Evolutionary conservation across 2,113 vertebrate genomes (phyloP).

Genomic region (Oncorhynchus kisutch): DNA sequence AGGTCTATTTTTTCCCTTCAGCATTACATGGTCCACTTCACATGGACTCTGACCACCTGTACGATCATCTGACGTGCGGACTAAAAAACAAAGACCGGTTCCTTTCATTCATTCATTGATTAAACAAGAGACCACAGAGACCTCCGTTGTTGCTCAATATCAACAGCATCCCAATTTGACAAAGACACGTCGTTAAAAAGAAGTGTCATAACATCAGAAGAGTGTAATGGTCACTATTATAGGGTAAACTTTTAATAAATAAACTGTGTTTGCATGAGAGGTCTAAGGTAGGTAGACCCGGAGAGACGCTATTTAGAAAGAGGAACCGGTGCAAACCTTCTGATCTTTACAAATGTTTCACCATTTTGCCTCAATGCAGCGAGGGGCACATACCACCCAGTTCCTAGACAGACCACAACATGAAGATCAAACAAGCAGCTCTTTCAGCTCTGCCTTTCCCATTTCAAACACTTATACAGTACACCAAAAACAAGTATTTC

Average conservation of each 20-base stretch:
- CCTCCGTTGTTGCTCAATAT: slow-evolving; percentile 14
- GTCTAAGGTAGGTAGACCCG: slow-evolving; percentile 31
- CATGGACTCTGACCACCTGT: slow-evolving; percentile 12
- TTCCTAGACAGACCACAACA: slow-evolving; percentile 39
- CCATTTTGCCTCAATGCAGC: slow-evolving; percentile 30
- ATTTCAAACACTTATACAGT: slow-evolving; percentile 71
- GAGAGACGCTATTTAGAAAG: slow-evolving; percentile 1
- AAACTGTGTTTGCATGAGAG: slow-evolving; percentile 35
- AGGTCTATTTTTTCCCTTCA: slow-evolving; percentile 29
- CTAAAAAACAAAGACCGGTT: neutral
- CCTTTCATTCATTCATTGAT: slow-evolving; percentile 4
- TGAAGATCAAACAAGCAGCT: slow-evolving; percentile 56
- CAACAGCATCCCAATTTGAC: slow-evolving; percentile 48
- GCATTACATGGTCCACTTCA: slow-evolving; percentile 4
- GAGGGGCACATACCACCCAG: slow-evolving; percentile 23
- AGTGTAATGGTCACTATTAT: slow-evolving; percentile 42
- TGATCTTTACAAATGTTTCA: slow-evolving; percentile 23
- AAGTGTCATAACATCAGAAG: slow-evolving; percentile 51
- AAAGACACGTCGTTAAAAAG: slow-evolving; percentile 44
- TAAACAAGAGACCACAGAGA: slow-evolving; percentile 9
- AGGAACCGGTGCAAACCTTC: slow-evolving; percentile 33
- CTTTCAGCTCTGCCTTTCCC: slow-evolving; percentile 52
- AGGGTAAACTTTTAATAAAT: slow-evolving; percentile 49
- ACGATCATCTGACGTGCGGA: slow-evolving; percentile 12
- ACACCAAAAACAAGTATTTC: slow-evolving; percentile 79